Evolutionary conservation across 2,888 invertebrate species (phyloP), one percentile per base, ranked within the genome.

Genomic region (Drosophila meridionalis): DNA sequence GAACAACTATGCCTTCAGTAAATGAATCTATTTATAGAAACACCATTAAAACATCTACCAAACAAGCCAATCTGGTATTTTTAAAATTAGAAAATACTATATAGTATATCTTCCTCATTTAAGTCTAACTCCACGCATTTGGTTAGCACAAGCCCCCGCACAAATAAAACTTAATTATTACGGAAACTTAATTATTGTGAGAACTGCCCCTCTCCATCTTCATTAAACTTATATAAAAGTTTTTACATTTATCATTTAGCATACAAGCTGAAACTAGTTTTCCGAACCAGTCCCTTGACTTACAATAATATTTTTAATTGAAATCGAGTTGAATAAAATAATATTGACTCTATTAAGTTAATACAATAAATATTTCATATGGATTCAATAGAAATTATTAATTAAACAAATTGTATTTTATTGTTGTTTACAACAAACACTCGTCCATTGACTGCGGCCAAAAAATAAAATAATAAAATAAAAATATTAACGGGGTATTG

Each of bases 361-460:
- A 48, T 26, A 52, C 3, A 36, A 52, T 14, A 38, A 12, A 38
- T 38, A 3, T 7, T 2, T 38, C 38, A 38, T 14, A 20, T 20
- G 11, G 11, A 52, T 52, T 55, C 53, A 36, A 38, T 55, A 38
- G 38, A 52, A 52, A 34, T 20, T 53, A n/a, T 53, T 36, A 7
- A 36, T 53, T 26, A 36, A 53, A 53, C 20, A 26, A 36, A 50
- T 32, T 53, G 34, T 36, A 36, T 7, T 36, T 32, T 7, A 32
- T 52, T 26, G 45, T 66, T 66, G 11, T 52, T 43, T 30, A 45
- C n/a, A 14, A 38, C 45, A 26, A 32, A 60, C 38, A 14, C 43
- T 20, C 30, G 79, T 56, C 9, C 64, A 69, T 69, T 77, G 60
- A 64, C 73, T 38, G 28, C 12, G 11, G 1, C n/a, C 7, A 28